Evolutionary conservation across 1,140 invertebrate genomes (phyloP).

Genomic region (Lepidurus apus): DNA sequence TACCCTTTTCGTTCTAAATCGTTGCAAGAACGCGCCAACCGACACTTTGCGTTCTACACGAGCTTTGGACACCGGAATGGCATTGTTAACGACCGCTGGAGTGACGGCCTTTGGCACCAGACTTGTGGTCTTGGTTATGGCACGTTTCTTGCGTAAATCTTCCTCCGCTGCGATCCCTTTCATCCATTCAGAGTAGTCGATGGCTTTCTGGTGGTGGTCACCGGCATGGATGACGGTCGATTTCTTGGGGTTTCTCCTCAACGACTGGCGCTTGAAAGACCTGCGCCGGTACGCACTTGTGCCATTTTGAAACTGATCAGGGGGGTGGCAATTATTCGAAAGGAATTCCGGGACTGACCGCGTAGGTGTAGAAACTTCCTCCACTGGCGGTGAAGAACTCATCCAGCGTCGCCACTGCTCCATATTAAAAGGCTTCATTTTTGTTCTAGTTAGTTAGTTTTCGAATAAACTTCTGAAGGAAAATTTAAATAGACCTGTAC

Average conservation of each 20-base stretch:
- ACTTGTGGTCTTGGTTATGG: not conserved
- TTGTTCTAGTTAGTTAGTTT: not conserved
- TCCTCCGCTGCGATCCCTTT: not conserved
- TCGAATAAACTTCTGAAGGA: not conserved
- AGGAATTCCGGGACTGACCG: not conserved
- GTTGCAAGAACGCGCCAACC: constrained; percentile 11
- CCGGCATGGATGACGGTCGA: constrained; percentile 12
- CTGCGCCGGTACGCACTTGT: not conserved
- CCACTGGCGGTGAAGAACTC: not conserved
- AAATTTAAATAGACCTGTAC: no score
- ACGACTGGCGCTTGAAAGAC: not conserved
- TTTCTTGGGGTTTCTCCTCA: not conserved
- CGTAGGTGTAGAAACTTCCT: not conserved
- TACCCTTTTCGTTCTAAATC: not conserved
- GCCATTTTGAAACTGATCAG: not conserved
- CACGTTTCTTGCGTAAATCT: not conserved
- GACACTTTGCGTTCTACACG: constrained; percentile 6
- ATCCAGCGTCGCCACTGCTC: constrained; percentile 9
- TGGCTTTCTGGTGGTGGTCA: not conserved
- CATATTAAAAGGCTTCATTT: not conserved
- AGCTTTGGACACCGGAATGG: not conserved
- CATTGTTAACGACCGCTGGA: not conserved
- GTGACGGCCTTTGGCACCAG: not conserved
- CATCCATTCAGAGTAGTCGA: not conserved
- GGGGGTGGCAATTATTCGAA: not conserved